Evolutionary conservation across 2,797 vertebrate species (phyloP).

Genomic region (Phataginus tetradactyla): DNA sequence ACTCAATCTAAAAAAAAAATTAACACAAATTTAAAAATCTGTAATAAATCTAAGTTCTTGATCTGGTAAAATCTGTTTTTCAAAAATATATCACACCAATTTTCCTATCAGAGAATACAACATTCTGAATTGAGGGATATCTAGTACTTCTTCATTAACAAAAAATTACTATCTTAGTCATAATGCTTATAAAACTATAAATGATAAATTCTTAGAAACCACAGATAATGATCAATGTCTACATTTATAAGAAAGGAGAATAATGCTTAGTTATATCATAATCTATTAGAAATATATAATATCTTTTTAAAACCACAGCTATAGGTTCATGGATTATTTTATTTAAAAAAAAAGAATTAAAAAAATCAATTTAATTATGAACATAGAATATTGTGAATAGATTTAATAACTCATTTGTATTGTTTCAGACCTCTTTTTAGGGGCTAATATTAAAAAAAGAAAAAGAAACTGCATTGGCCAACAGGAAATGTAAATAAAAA

Average conservation of each 20-base stretch:
- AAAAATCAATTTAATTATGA: constrained; percentile 1
- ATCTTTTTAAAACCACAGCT: not conserved
- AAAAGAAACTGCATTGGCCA: not conserved
- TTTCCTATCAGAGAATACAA: not conserved
- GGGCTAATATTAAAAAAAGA: not conserved
- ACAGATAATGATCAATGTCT: not conserved
- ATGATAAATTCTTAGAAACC: not conserved
- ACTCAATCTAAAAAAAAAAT: not conserved
- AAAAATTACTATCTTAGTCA: not conserved
- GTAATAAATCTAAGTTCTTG: not conserved
- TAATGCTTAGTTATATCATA: not conserved
- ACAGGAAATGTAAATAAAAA: not conserved
- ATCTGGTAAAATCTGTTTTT: not conserved
- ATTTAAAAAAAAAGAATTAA: not conserved
- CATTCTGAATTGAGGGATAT: not conserved
- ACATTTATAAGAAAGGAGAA: not conserved
- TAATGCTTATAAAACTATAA: not conserved
- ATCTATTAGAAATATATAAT: not conserved
- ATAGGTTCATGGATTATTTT: not conserved
- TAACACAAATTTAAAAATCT: not conserved
- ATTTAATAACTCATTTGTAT: not conserved
- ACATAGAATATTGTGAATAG: not conserved
- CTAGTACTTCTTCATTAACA: constrained; percentile 2
- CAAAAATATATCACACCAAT: not conserved
- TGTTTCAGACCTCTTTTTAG: not conserved